Evolutionary conservation across 2,113 vertebrate genomes (phyloP).

Genomic region (Neolamprologus kungweensis): DNA sequence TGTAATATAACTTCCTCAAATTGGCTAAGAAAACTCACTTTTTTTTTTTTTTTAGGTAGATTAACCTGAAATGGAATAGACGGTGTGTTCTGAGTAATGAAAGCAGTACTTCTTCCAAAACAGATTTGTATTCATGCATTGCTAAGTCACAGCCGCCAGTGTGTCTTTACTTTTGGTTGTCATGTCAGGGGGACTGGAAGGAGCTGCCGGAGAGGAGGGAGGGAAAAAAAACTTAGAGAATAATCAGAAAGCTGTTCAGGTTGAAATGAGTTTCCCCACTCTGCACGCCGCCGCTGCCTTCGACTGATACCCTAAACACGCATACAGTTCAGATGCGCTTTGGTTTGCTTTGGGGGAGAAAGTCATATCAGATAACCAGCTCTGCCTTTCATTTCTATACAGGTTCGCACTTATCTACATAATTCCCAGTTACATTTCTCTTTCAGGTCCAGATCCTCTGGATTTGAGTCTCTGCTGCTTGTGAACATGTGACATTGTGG

Average conservation of each 20-base stretch:
- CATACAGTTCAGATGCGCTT: constrained; percentile 39
- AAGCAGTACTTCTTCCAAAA: constrained; percentile 13
- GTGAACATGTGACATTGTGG: constrained; percentile 6
- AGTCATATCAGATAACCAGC: constrained; percentile 57
- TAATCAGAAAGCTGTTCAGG: constrained; percentile 52
- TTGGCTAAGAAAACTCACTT: neutral
- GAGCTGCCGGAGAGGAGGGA: neutral
- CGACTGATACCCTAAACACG: constrained; percentile 47
- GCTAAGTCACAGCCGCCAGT: constrained; percentile 12
- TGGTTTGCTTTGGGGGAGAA: constrained; percentile 36
- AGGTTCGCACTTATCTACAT: constrained; percentile 49
- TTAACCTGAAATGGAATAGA: neutral
- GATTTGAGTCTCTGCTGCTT: neutral
- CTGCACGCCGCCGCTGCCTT: constrained; percentile 7
- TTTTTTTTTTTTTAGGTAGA: neutral
- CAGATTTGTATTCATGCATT: constrained; percentile 53
- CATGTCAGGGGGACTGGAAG: constrained; percentile 32
- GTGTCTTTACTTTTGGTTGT: constrained; percentile 29
- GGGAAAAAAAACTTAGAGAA: constrained; percentile 20
- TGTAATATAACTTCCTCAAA: neutral
- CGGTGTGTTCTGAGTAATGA: constrained; percentile 12
- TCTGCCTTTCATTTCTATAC: constrained; percentile 56
- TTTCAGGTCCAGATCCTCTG: constrained; percentile 16
- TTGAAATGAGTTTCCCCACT: constrained; percentile 55
- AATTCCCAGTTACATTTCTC: constrained; percentile 29